Percentiles rank a stretch among this genome's conserved stretches.
These are phyloP conservation scores for Trogon melanurus DNA, from an alignment of 2,113 vertebrate genomes.

Conservation along the genomic window DNA sequence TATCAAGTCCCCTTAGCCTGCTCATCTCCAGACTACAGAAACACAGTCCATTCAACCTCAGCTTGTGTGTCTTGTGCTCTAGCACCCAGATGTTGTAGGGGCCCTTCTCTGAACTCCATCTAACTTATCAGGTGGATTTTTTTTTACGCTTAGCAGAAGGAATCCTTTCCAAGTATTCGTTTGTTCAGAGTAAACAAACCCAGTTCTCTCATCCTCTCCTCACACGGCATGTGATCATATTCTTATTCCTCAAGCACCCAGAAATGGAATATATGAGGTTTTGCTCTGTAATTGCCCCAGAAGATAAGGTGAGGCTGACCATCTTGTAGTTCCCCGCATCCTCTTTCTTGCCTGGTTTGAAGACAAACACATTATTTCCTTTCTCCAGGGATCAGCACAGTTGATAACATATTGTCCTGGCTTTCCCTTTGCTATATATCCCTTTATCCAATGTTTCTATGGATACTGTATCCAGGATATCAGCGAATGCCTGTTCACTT, in stretches of 20 bases:
- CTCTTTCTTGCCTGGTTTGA: neutral
- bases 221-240: neutral
- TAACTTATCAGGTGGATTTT: neutral
- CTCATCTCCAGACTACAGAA: neutral
- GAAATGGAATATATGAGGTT: neutral
- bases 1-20: neutral
- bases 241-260: neutral
- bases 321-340: neutral
- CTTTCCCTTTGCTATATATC: neutral
- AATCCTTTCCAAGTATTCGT: neutral
- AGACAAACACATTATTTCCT: neutral
- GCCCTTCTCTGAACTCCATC: neutral
- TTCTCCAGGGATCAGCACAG: neutral
- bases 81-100: neutral
- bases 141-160: neutral
- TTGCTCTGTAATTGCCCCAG: neutral
- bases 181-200: neutral
- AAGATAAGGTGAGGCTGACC: neutral
- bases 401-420: neutral
- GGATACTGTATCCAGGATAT: neutral
- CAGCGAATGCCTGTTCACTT: neutral
- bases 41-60: neutral
- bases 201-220: neutral
- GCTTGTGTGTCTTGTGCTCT: neutral
- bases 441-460: neutral